These are phyloP conservation scores for Holothuria scabra DNA, from an alignment of 53 echinoderm and acorn worm species.

Conservation along the genomic window DNA sequence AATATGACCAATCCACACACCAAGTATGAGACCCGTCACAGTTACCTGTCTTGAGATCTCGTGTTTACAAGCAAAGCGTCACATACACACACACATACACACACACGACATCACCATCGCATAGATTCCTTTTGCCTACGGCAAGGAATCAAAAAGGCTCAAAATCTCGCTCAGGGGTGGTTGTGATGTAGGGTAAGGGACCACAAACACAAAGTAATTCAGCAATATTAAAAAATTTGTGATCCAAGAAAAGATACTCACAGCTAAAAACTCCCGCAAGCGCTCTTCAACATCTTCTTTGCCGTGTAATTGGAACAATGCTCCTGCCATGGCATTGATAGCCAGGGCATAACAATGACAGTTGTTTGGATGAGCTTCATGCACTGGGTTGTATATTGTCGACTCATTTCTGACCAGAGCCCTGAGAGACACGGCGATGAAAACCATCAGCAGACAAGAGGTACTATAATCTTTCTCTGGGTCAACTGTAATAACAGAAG, in stretches of 20 bases:
- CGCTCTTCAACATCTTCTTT: conserved; percentile 90
- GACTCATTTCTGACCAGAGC: conserved; percentile 79
- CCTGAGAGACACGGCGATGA: conserved; percentile 86
- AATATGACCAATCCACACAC: no score
- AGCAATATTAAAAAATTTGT: not conserved
- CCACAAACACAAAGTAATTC: not conserved
- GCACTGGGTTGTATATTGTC: conserved; percentile 67
- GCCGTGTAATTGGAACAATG: conserved; percentile 90
- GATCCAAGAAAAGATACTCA: conserved; percentile 50
- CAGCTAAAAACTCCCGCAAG: conserved; percentile 93
- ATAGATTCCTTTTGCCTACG: no score
- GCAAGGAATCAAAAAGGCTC: no score
- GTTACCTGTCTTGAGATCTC: no score
- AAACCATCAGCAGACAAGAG: conserved; percentile 96
- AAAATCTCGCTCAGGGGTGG: no score
- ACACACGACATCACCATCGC: no score
- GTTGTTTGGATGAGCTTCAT: conserved; percentile 96
- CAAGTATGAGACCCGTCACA: no score
- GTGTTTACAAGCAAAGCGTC: no score
- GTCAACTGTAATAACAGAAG: conserved; percentile 62
- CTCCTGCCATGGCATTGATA: conserved; percentile 95
- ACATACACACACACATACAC: no score
- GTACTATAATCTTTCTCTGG: conserved; percentile 84
- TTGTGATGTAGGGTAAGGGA: not conserved
- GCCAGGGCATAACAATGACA: conserved; percentile 96